Evolutionary conservation across 2,888 invertebrate genomes (phyloP).

Genomic region (Tiliacea citrago): DNA sequence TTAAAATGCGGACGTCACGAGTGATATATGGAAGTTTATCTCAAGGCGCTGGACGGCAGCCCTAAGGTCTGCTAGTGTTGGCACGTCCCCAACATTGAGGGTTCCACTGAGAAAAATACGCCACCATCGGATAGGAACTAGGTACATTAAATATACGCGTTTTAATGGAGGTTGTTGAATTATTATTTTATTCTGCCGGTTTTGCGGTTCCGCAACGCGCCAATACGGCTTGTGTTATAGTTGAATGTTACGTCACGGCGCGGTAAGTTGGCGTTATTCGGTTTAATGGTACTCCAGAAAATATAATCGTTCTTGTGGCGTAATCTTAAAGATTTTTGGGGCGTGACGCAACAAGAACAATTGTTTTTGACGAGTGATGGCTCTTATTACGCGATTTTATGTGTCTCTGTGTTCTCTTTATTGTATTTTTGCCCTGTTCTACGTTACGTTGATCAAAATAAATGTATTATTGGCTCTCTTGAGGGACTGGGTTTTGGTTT

Average conservation of each 20-base stretch:
- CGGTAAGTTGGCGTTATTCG: slow-evolving; percentile 42
- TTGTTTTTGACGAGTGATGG: slow-evolving; percentile 44
- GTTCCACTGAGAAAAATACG: slow-evolving; percentile 70
- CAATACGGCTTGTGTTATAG: slow-evolving; percentile 51
- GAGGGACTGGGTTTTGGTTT: neutral
- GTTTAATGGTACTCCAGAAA: slow-evolving; percentile 50
- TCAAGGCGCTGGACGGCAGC: slow-evolving; percentile 73
- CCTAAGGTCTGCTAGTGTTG: slow-evolving; percentile 72
- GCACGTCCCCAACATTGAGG: slow-evolving; percentile 72
- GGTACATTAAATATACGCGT: slow-evolving; percentile 70
- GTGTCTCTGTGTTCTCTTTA: slow-evolving; percentile 22
- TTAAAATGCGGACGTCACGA: slow-evolving; percentile 55
- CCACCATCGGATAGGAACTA: slow-evolving; percentile 70
- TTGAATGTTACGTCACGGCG: slow-evolving; percentile 52
- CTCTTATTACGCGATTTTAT: slow-evolving; percentile 19
- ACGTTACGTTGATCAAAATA: neutral
- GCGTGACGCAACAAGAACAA: slow-evolving; percentile 46
- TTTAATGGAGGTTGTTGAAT: slow-evolving; percentile 63
- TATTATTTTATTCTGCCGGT: slow-evolving; percentile 62
- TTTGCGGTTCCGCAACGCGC: slow-evolving; percentile 51
- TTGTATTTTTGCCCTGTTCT: slow-evolving; percentile 1
- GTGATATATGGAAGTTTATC: slow-evolving; percentile 65
- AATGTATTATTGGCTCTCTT: neutral
- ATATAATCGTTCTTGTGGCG: slow-evolving; percentile 56
- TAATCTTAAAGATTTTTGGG: slow-evolving; percentile 52